A percentile compares a stretch with the other conserved stretches of the same genome.
These are phyloP conservation scores for Acipenser transmontanus DNA, from an alignment of 2,797 vertebrate species.

Conservation along the genomic window DNA sequence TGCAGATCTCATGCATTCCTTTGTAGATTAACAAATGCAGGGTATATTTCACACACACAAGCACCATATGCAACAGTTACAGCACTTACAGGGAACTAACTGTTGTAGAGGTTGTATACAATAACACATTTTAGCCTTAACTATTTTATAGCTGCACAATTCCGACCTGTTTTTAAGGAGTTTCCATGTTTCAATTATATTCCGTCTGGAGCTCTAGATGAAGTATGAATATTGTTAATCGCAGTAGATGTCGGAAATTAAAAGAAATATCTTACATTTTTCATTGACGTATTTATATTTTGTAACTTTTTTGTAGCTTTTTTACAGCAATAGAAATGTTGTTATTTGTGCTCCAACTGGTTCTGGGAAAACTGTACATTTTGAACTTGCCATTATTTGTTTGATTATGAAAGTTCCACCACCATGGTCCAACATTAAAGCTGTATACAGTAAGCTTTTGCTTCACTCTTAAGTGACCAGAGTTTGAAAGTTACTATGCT, in stretches of 20 bases:
- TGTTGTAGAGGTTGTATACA: not conserved
- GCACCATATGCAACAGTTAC: slow-evolving; percentile 3
- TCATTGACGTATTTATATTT: slow-evolving; percentile 21
- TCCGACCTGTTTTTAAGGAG: slow-evolving; percentile 85
- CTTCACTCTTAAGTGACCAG: not conserved
- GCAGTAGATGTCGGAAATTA: not conserved
- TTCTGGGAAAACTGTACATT: slow-evolving; percentile 93
- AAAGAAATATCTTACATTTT: not conserved
- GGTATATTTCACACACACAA: not conserved
- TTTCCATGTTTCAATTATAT: slow-evolving; percentile 97
- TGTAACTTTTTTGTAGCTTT: slow-evolving; percentile 65
- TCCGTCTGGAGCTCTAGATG: slow-evolving; percentile 90
- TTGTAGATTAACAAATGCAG: slow-evolving; percentile 1
- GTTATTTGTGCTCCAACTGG: slow-evolving; percentile 92
- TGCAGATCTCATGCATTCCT: not conserved
- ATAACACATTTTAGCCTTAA: slow-evolving; percentile 51
- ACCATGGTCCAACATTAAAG: slow-evolving; percentile 87
- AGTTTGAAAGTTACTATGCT: too few relatives aligned
- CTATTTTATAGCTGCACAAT: slow-evolving; percentile 69
- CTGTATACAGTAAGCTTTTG: slow-evolving; percentile 88
- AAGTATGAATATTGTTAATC: slow-evolving; percentile 48
- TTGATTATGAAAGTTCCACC: slow-evolving; percentile 81
- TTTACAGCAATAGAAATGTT: slow-evolving; percentile 88
- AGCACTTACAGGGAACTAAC: not conserved
- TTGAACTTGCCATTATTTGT: slow-evolving; percentile 88